Percentiles rank a stretch among this genome's conserved stretches.
phyloP scores from a whole-genome alignment of 2,113 vertebrate genomes.

The Anoplopoma fimbria region DNA sequence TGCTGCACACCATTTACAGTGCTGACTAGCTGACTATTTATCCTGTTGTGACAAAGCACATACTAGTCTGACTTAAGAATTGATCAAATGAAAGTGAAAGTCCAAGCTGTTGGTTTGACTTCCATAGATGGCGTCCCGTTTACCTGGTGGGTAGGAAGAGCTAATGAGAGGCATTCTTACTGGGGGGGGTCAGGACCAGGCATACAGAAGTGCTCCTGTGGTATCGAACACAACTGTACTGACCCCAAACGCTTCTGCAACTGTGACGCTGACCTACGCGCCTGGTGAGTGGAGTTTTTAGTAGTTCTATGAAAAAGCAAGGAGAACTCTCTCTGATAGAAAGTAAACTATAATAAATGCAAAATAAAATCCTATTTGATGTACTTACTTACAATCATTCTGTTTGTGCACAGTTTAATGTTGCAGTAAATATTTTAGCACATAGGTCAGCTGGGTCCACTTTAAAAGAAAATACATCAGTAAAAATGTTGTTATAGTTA shows the following conservation, averaged over 20 bases:
- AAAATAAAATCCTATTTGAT: background rate
- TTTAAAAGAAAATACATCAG: too few relatives aligned
- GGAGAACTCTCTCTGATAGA: background rate
- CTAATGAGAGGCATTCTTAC: slow-evolving; percentile 94
- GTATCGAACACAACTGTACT: slow-evolving; percentile 95
- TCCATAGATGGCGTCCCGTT: slow-evolving; percentile 90
- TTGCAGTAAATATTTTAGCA: background rate
- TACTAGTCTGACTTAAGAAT: background rate
- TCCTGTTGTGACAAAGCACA: background rate
- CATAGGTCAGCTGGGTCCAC: background rate
- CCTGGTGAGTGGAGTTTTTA: slow-evolving; percentile 88
- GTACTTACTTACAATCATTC: background rate
- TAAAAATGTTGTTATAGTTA: background rate
- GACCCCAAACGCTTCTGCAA: slow-evolving; percentile 92
- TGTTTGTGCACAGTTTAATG: background rate
- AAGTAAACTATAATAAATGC: background rate
- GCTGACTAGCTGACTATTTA: too few relatives aligned
- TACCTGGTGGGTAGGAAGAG: slow-evolving; percentile 95
- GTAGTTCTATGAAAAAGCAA: background rate
- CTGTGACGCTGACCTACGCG: slow-evolving; percentile 93
- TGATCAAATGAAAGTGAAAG: background rate
- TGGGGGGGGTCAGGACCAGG: slow-evolving; percentile 98
- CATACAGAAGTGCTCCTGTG: slow-evolving; percentile 97
- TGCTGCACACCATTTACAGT: background rate
- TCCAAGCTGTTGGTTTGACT: slow-evolving; percentile 17